Percentiles rank a stretch among this genome's conserved stretches.
Conservation (phyloP, 2,888 invertebrate species). For the Theodoxus fluviatilis region DNA sequence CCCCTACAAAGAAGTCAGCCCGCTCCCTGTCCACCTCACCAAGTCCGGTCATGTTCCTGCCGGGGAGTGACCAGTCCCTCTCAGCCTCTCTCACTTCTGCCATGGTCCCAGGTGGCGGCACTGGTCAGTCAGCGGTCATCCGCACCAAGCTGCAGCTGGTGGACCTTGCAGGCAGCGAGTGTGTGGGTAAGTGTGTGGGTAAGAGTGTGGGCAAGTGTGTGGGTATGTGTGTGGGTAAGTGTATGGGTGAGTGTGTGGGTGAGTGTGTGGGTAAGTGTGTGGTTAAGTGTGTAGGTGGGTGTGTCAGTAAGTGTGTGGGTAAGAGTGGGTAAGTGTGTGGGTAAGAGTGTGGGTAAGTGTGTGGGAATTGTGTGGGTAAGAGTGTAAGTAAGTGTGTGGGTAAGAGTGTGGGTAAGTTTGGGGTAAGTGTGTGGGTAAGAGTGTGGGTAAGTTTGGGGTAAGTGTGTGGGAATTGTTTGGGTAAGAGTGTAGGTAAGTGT, state of each 20-base stretch:
- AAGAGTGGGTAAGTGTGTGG: conserved; percentile 5
- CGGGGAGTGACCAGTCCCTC: no score
- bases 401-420: neutral
- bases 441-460: neutral
- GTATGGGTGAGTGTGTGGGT: conserved; percentile 11
- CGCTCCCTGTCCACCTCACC: no score
- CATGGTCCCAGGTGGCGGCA: no score
- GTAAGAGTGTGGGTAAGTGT: neutral
- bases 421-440: neutral
- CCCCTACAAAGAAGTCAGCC: no score
- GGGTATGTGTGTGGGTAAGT: conserved; percentile 7
- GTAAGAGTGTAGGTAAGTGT: conserved; percentile 6
- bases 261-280: conserved; percentile 1
- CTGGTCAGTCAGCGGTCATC: conserved; percentile 44
- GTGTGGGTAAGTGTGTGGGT: conserved; percentile 50
- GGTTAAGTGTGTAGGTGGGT: neutral
- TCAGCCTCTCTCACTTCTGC: no score
- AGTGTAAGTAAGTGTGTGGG: conserved; percentile 9
- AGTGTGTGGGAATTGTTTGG: conserved; percentile 6
- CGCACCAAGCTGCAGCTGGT: conserved; percentile 58
- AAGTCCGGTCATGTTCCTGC: no score
- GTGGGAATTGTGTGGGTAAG: conserved; percentile 11
- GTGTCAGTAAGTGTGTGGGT: conserved; percentile 8
- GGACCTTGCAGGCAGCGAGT: conserved; percentile 61
- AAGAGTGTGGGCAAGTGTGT: neutral